Conservation (phyloP, 2,888 invertebrate genomes). For the Micropterix aruncella region DNA sequence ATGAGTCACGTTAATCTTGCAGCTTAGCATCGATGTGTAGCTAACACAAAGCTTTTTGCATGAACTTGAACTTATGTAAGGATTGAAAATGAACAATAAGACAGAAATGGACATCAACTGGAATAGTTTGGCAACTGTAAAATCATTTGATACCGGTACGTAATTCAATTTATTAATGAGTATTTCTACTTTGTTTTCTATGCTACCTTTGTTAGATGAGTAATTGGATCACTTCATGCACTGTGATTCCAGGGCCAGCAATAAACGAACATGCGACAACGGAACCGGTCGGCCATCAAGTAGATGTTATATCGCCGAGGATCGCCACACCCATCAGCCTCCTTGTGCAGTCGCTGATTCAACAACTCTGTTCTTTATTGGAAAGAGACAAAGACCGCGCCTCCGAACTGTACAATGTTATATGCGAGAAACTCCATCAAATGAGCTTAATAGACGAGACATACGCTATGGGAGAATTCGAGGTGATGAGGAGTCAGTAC, state of each 20-base stretch:
- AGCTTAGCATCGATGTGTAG: not conserved
- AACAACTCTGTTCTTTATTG: slow-evolving; percentile 49
- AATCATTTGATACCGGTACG: too few species aligned
- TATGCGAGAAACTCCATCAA: slow-evolving; percentile 51
- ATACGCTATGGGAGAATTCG: slow-evolving; percentile 54
- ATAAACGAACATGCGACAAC: not conserved
- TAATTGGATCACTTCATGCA: too few species aligned
- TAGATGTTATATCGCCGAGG: slow-evolving; percentile 25
- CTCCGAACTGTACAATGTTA: slow-evolving; percentile 45
- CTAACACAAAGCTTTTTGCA: not conserved
- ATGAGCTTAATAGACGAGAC: slow-evolving; percentile 59
- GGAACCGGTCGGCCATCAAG: slow-evolving; percentile 17
- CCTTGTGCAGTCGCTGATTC: slow-evolving; percentile 54
- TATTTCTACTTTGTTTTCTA: too few species aligned
- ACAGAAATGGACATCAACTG: too few species aligned
- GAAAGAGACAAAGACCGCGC: slow-evolving; percentile 45
- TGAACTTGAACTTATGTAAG: too few species aligned
- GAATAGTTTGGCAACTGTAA: too few species aligned
- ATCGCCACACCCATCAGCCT: slow-evolving; percentile 49
- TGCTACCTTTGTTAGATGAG: too few species aligned
- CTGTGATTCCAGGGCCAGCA: not conserved
- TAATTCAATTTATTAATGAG: too few species aligned
- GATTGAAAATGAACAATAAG: too few species aligned
- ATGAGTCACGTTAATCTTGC: not conserved
- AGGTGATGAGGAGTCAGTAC: slow-evolving; percentile 52